These are phyloP conservation scores for Todiramphus saurophagus DNA, from an alignment of 2,113 vertebrate genomes.

Conservation along the genomic window DNA sequence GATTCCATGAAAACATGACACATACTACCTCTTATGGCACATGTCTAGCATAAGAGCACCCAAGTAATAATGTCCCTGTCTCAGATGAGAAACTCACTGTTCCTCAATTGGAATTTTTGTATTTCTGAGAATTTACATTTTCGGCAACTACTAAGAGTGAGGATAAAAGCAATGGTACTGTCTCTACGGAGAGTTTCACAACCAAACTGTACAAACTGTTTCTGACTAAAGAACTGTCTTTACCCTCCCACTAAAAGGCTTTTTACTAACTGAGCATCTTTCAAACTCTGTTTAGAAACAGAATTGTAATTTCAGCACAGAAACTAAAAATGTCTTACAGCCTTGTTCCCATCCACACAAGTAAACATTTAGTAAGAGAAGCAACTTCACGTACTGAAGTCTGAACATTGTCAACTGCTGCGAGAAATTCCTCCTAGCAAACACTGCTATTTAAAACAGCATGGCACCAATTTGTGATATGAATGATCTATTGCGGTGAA, in stretches of 20 bases:
- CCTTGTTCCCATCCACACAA: neutral
- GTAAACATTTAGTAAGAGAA: constrained; percentile 18
- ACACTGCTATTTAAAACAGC: neutral
- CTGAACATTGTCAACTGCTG: constrained; percentile 37
- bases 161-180: neutral
- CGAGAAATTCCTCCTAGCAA: neutral
- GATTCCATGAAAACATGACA: neutral
- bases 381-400: neutral
- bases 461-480: neutral
- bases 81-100: neutral
- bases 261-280: constrained; percentile 44
- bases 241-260: constrained; percentile 39
- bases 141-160: neutral
- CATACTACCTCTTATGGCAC: neutral
- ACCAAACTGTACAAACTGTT: constrained; percentile 17
- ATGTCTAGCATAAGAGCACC: neutral
- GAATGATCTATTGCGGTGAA: neutral
- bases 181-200: neutral
- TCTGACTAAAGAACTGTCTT: constrained; percentile 16
- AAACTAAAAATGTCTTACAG: constrained; percentile 11
- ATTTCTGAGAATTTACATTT: neutral
- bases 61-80: neutral
- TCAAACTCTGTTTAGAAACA: constrained; percentile 35
- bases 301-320: constrained; percentile 44
- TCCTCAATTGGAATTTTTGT: neutral